Evolutionary conservation across 1,140 invertebrate species (phyloP), one percentile per base, ranked within the genome.

Genomic region (Saccostrea glomerata): DNA sequence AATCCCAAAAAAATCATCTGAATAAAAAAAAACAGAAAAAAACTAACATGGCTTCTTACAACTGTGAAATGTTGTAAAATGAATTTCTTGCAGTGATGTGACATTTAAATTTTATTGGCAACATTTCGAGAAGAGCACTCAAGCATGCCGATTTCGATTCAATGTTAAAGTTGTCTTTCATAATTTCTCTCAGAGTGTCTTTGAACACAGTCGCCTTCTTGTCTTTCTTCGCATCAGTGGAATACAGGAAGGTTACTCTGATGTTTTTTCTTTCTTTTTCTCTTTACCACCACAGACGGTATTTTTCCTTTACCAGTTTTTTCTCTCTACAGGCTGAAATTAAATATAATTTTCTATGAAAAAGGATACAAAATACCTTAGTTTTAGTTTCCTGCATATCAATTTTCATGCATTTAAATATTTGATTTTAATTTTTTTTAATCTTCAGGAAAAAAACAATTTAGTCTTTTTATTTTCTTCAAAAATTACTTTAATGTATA

Each of bases 281-380:
- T n/a, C 23, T 5, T 70, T 5, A 3, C 66, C 66, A n/a, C 23
- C 66, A 70, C 66, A 70, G n/a, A 70, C 12, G 66, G 23, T 23
- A 70, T 12, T 70, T 70, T 6, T 70, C 66, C n/a, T 70, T 70
- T 5, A 70, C 2, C 66, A 70, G 23, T 25, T 70, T 70, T 70
- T 70, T 70, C 23, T 70, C 66, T 70, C 23, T 70, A 70, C 66
- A 70, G 23, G 66, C 66, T 70, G 66, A 70, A 70, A 70, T 30
- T 70, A 70, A 23, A 70, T 70, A 70, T n/a, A 58, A 13, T 60
- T 60, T 60, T 60, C 13, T 3, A 60, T 17, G 3, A 60, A 60
- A 60, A 60, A 60, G 9, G 47, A 60, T 20, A 4, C 58, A 17
- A 60, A 13, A 60, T 60, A 17, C 20, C 20, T 13, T 17, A 60